These are phyloP conservation scores for Calosoma granatense DNA, from an alignment of 1,140 invertebrate species.

Conservation along the genomic window DNA sequence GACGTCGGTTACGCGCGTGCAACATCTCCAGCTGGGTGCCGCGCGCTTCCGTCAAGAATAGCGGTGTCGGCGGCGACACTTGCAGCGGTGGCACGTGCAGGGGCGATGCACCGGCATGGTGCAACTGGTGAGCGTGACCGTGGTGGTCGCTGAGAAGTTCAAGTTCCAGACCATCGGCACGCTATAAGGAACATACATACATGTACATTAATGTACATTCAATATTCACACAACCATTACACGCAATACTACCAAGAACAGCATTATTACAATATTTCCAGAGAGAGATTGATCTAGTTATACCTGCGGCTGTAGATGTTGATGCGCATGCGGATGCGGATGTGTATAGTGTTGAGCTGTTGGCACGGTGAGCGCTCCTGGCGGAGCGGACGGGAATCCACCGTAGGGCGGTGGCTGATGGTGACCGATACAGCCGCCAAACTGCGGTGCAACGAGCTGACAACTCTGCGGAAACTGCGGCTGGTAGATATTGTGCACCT, in stretches of 20 bases:
- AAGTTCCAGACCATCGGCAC: constrained; percentile 30
- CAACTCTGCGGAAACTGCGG: constrained; percentile 23
- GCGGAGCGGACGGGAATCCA: constrained; percentile 28
- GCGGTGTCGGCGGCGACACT: constrained; percentile 39
- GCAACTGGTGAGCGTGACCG: constrained; percentile 25
- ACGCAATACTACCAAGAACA: no score
- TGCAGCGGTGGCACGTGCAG: constrained; percentile 38
- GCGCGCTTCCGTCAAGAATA: constrained; percentile 42
- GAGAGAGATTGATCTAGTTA: no score
- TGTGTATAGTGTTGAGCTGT: constrained; percentile 31
- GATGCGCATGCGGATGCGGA: constrained; percentile 32
- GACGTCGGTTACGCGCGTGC: constrained; percentile 35
- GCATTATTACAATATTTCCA: no score
- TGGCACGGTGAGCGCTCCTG: constrained; percentile 24
- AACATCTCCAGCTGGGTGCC: constrained; percentile 37
- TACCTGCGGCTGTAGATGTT: constrained; percentile 29
- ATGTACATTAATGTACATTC: constrained; percentile 4
- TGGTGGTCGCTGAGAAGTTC: constrained; percentile 31
- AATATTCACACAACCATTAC: constrained; percentile 4
- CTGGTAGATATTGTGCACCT: constrained; percentile 37
- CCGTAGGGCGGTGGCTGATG: constrained; percentile 32
- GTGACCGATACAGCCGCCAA: constrained; percentile 29
- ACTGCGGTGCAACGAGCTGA: constrained; percentile 22
- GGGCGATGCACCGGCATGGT: constrained; percentile 31
- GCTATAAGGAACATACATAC: constrained; percentile 20